Conservation (phyloP, 2,888 invertebrate genomes). For the Drosophila kanekoi region DNA sequence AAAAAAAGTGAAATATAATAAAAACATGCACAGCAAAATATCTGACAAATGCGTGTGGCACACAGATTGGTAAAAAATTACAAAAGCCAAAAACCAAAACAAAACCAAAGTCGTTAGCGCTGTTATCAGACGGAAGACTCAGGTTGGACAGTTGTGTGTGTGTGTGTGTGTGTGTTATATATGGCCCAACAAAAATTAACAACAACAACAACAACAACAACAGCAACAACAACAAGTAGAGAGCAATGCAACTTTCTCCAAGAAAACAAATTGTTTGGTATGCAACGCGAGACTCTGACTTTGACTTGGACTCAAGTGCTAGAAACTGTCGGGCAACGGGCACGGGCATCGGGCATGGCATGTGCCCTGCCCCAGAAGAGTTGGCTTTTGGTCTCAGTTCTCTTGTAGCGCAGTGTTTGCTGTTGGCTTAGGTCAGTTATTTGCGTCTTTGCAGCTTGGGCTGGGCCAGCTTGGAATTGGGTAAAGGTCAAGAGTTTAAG, state of each 20-base stretch:
- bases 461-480: slow-evolving; percentile 15
- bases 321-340: slow-evolving; percentile 31
- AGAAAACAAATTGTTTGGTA: slow-evolving; percentile 52
- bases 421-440: slow-evolving; percentile 46
- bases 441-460: not conserved
- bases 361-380: slow-evolving; percentile 30
- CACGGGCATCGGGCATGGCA: slow-evolving; percentile 39
- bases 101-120: slow-evolving; percentile 38
- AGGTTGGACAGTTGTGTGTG: slow-evolving; percentile 45
- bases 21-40: slow-evolving; percentile 12
- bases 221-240: slow-evolving; percentile 21
- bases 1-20: slow-evolving; percentile 22
- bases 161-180: slow-evolving; percentile 45
- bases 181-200: slow-evolving; percentile 45
- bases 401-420: slow-evolving; percentile 32
- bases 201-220: slow-evolving; percentile 22
- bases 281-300: slow-evolving; percentile 52
- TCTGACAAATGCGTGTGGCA: slow-evolving; percentile 48
- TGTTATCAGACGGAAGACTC: slow-evolving; percentile 70
- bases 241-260: slow-evolving; percentile 71
- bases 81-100: slow-evolving; percentile 16
- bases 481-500: slow-evolving; percentile 40
- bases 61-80: slow-evolving; percentile 30
- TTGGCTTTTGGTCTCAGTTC: slow-evolving; percentile 1
- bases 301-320: slow-evolving; percentile 20